phyloP scores from a whole-genome alignment of 2,888 invertebrate genomes.

The Lithodes maja region DNA sequence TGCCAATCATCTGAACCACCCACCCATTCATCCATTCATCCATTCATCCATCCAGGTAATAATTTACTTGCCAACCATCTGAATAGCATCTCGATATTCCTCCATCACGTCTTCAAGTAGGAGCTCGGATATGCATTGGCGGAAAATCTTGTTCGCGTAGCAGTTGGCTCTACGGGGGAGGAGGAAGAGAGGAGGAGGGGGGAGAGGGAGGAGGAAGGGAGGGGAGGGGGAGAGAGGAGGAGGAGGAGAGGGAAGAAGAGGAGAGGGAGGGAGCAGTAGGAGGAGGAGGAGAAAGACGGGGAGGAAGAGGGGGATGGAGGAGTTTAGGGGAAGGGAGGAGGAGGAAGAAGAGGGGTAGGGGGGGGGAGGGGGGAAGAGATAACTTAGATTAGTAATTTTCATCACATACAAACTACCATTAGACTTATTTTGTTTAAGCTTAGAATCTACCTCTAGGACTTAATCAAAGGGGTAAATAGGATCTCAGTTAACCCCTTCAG shows the following conservation, averaged over 20 bases:
- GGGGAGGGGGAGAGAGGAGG: not conserved
- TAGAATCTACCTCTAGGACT: no score
- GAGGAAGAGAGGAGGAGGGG: not conserved
- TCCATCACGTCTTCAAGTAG: slow-evolving; percentile 53
- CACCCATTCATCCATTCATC: not conserved
- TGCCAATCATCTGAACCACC: not conserved
- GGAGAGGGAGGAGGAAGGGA: not conserved
- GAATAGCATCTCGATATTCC: slow-evolving; percentile 53
- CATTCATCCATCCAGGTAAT: not conserved
- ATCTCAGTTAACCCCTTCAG: no score
- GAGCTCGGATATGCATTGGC: slow-evolving; percentile 60
- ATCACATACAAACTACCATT: no score
- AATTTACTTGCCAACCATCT: slow-evolving; percentile 60
- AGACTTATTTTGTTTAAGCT: no score
- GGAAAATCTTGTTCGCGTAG: slow-evolving; percentile 49
- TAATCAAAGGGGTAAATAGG: no score
- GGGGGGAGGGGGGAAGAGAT: not conserved
- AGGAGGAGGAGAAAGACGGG: not conserved
- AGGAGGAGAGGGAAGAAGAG: not conserved
- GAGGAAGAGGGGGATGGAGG: not conserved
- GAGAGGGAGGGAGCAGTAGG: not conserved
- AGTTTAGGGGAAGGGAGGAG: not conserved
- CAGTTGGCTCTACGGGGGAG: slow-evolving; percentile 48
- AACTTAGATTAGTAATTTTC: no score
- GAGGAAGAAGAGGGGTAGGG: not conserved